phyloP scores from a whole-genome alignment of 1,140 invertebrate species.

The Bombyx mandarina region DNA sequence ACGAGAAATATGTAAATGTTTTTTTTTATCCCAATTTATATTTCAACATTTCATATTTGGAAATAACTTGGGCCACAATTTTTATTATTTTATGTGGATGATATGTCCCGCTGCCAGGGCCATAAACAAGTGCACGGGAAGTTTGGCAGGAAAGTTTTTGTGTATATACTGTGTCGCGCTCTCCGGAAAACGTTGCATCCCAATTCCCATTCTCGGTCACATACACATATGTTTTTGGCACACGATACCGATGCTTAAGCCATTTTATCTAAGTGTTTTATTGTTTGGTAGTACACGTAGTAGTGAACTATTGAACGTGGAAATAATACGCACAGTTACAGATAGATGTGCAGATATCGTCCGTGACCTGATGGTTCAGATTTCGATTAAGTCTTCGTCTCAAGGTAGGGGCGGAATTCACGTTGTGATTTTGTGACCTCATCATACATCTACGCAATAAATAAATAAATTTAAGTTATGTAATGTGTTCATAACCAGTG shows the following conservation, averaged over 20 bases:
- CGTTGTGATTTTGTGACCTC: no score
- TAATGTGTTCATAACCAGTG: no score
- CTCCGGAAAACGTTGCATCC: constrained; percentile 16
- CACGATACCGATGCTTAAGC: constrained; percentile 14
- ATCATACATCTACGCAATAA: no score
- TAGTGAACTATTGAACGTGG: no score
- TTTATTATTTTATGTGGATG: constrained; percentile 2
- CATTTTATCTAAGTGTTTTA: no score
- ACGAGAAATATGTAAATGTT: not conserved
- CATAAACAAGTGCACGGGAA: constrained; percentile 57
- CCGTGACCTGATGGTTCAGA: no score
- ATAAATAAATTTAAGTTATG: no score
- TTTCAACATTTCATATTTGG: constrained; percentile 1
- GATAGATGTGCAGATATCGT: no score
- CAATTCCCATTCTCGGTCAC: constrained; percentile 18
- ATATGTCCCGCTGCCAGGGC: constrained; percentile 28
- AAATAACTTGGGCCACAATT: constrained; percentile 11
- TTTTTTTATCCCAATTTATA: not conserved
- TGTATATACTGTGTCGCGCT: constrained; percentile 40
- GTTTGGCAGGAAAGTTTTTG: constrained; percentile 54
- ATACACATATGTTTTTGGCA: constrained; percentile 17
- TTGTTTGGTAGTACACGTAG: no score
- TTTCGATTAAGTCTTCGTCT: no score
- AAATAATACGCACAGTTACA: no score
- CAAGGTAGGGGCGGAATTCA: no score